Evolutionary conservation across 2,113 vertebrate species (phyloP), one percentile per base, ranked within the genome.

Genomic region (Egretta garzetta): DNA sequence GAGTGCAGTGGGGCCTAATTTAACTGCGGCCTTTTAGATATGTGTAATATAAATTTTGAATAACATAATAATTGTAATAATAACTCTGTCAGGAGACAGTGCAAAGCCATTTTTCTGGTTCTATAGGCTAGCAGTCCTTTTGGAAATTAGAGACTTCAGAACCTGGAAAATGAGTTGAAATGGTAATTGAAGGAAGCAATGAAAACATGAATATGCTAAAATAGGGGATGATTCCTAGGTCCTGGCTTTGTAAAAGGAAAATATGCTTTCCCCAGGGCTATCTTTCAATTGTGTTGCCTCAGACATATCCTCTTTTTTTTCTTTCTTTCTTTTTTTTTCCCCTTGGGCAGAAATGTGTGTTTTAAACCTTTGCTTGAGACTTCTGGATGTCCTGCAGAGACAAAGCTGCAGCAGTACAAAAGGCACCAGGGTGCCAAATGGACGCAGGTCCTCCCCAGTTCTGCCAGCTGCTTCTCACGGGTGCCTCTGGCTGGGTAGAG

Each of bases 111-210:
- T 96, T 88, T 76, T 70, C 49, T 85, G 10, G 4, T 3, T 81
- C 75, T 81, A 60, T 33, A 86, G 56, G 52, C 39, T 87, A 39
- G 35, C 35, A 59, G 12, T 60, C 43, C 52, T 91, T 80, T 43
- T 88, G 76, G 70, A 93, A 93, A 85, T 86, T 28, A 84, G 75
- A 86, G 72, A 22, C 28, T 80, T 88, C 12, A 4, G 37, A 80
- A 70, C 28, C 32, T 45, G 52, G 81, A 75, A 87, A 91, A 94
- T 58, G 14, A 88, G 24, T 62, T 75, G 30, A 74, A 92, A 63
- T 45, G 32, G 14, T 68, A 96, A 96, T 35, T 89, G 86, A 88
- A 96, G 76, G 53, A 95, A 96, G 68, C 28, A 88, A 49, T 90
- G 79, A 64, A 64, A 96, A 60, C 43, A 60, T 23, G 10, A 75